Evolutionary conservation across 2,797 vertebrate species (phyloP).

Genomic region (Amniataba percoides): DNA sequence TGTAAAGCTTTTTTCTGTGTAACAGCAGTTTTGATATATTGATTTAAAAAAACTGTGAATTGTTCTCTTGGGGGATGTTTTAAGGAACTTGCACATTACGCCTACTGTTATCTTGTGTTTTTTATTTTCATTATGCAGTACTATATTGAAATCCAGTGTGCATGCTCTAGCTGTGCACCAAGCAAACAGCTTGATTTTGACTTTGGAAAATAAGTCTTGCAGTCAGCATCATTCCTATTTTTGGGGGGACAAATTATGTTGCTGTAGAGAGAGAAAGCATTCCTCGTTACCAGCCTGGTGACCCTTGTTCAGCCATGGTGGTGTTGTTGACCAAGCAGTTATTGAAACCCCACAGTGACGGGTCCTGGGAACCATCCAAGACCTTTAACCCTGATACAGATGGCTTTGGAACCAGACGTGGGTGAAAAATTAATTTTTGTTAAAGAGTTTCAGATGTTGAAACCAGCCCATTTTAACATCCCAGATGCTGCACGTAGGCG

Average conservation of each 20-base stretch:
- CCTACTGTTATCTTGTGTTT: slow-evolving; percentile 2
- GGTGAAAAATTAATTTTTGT: background rate
- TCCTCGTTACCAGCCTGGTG: slow-evolving; percentile 9
- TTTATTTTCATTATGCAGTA: background rate
- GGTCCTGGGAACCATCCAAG: slow-evolving; percentile 22
- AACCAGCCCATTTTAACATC: background rate
- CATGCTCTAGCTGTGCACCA: background rate
- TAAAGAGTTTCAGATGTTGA: background rate
- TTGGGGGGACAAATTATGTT: slow-evolving; percentile 7
- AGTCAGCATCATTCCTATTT: background rate
- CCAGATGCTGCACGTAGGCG: background rate
- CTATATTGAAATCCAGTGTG: background rate
- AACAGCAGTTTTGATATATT: background rate
- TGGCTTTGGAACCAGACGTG: background rate
- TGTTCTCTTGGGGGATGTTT: background rate
- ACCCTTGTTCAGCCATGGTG: slow-evolving; percentile 4
- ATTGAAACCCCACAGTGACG: slow-evolving; percentile 19
- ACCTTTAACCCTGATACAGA: slow-evolving; percentile 13
- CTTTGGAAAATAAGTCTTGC: background rate
- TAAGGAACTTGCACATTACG: background rate
- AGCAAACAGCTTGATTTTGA: background rate
- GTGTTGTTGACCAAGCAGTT: slow-evolving; percentile 14
- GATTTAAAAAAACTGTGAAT: background rate
- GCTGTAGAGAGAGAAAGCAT: slow-evolving; percentile 5
- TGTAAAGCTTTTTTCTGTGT: background rate